Evolutionary conservation across 2,113 vertebrate species (phyloP).

Genomic region (Alaudala cheleensis): DNA sequence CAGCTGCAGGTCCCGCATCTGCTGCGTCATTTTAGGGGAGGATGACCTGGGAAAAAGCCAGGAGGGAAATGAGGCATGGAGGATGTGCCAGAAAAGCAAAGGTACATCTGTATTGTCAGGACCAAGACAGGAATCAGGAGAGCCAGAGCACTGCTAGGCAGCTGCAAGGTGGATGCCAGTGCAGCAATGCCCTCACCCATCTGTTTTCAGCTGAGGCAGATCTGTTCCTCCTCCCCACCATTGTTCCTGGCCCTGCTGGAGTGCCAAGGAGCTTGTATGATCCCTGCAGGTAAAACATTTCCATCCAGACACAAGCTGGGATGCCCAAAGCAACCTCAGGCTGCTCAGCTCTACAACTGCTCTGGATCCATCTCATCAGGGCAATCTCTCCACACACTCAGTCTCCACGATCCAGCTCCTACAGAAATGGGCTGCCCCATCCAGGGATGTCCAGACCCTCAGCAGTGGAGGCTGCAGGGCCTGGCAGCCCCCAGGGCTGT

Average conservation of each 20-base stretch:
- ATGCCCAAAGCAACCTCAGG: background rate
- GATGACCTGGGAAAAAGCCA: conserved; percentile 76
- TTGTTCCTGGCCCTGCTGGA: background rate
- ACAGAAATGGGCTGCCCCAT: background rate
- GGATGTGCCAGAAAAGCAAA: background rate
- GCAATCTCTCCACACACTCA: background rate
- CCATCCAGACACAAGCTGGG: background rate
- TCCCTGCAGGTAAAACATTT: background rate
- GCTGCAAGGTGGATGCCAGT: background rate
- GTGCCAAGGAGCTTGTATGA: fast-evolving
- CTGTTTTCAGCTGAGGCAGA: background rate
- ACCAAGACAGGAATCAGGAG: background rate
- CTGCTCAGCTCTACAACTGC: background rate
- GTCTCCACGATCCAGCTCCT: background rate
- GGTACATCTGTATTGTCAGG: fast-evolving
- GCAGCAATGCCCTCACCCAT: background rate
- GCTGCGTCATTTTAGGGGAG: conserved; percentile 86
- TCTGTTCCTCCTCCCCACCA: background rate
- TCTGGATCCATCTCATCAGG: background rate
- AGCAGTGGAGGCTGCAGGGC: background rate
- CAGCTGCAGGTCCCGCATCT: conserved; percentile 82
- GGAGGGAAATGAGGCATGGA: background rate
- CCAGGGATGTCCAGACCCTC: fast-evolving
- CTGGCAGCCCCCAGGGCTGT: fast-evolving
- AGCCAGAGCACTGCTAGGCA: fast-evolving